phyloP scores from a whole-genome alignment of 2,797 vertebrate genomes.

The Arctocebus calabarensis region DNA sequence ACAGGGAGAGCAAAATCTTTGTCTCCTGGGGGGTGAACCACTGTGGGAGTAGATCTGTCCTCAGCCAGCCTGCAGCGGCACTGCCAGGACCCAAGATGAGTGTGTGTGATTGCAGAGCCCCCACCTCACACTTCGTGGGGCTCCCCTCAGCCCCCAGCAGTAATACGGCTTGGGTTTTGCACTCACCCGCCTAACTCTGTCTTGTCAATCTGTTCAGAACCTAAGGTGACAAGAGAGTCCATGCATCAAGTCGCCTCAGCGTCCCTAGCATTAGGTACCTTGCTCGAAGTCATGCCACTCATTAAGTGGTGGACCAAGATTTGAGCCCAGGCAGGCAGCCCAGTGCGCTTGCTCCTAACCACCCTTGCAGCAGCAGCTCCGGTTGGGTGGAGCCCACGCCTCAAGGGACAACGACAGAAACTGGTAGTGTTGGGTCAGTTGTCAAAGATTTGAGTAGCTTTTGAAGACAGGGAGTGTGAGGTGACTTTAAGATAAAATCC shows the following conservation, averaged over 20 bases:
- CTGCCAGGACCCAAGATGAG: not conserved
- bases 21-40: not conserved
- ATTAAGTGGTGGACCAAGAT: too few relatives aligned
- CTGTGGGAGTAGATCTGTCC: too few relatives aligned
- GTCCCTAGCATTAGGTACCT: not conserved
- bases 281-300: not conserved
- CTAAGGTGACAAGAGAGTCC: not conserved
- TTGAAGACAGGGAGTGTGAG: not conserved
- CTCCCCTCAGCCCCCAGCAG: not conserved
- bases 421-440: not conserved
- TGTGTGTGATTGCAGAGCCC: not conserved
- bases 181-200: not conserved
- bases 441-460: not conserved
- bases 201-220: not conserved
- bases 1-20: not conserved
- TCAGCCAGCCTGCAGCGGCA: not conserved
- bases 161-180: not conserved
- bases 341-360: fast-evolving
- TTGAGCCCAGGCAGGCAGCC: not conserved
- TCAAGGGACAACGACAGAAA: not conserved
- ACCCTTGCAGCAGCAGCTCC: fast-evolving
- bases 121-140: not conserved
- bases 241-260: not conserved
- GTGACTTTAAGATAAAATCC: not conserved
- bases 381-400: fast-evolving